Percentiles rank a stretch among this genome's conserved stretches.
Evolutionary conservation across 2,113 vertebrate species (phyloP).

Genomic region (Podilymbus podiceps): DNA sequence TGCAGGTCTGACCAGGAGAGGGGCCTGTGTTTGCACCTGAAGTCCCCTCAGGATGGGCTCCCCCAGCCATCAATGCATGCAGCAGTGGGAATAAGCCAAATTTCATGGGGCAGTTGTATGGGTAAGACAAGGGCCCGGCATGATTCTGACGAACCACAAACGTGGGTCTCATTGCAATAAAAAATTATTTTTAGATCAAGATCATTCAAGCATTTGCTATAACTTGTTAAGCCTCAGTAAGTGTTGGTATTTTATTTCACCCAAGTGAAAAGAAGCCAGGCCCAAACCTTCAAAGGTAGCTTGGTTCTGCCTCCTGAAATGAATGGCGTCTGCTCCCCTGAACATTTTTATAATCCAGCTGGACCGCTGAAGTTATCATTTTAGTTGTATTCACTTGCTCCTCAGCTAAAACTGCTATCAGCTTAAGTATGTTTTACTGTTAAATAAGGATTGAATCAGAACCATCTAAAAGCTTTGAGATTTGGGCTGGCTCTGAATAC

Average conservation of each 20-base stretch:
- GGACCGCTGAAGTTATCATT: background rate
- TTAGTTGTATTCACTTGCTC: background rate
- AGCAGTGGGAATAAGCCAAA: background rate
- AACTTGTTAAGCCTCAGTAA: background rate
- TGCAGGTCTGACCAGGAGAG: background rate
- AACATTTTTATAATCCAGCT: background rate
- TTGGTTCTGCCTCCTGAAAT: background rate
- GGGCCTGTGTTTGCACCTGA: background rate
- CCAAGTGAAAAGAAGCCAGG: background rate
- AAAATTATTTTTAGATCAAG: background rate
- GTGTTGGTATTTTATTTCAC: background rate
- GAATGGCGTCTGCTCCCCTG: background rate
- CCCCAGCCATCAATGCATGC: background rate
- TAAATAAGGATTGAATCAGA: background rate
- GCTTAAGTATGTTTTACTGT: background rate
- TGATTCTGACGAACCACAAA: background rate
- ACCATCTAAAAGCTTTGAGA: background rate
- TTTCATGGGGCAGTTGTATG: background rate
- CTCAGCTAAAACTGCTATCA: background rate
- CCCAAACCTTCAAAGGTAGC: background rate
- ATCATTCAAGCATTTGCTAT: background rate
- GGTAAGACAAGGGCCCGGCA: background rate
- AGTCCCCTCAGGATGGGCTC: background rate
- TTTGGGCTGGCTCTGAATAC: background rate
- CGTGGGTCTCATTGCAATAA: background rate